Base-by-base conservation (phyloP, 2,888 invertebrate species). In the Heterodera filipjevi region DNA sequence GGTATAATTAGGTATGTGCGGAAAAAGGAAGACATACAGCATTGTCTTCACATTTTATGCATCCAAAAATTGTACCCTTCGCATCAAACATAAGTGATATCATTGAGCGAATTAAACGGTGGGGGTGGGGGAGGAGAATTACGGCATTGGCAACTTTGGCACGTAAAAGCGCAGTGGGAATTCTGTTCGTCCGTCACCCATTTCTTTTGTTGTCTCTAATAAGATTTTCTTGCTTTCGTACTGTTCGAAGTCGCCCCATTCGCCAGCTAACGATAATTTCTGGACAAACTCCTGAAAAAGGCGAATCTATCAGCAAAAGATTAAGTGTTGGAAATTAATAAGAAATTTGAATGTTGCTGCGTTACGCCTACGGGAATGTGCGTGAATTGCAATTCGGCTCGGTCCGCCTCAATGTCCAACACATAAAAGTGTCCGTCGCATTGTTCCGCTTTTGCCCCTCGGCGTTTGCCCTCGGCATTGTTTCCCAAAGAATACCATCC, bases 241-340 rank as follows among this genome's bases (percentile, higher is more conserved):
- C 33, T 77, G 33, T 33, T 71, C 77, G 35, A 79, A 77, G 22
- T 66, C 68, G 32, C 32, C 32, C 77, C 66, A 79, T n/a, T 79
- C 79, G 30, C 79, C 79, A 53, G 78, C 64, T 22, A 79, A 49
- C 8, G 79, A 39, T 5, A 79, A 66, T 32, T 71, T 70, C 22
- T 66, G 71, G 53, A 79, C 71, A 46, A 77, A 77, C 30, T 39
- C 44, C 79, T 79, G 32, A 33, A 78, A 53, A 27, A 27, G 35
- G n/a, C n/a, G n/a, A n/a, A n/a, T n/a, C n/a, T n/a, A n/a, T n/a
- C 39, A 39, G 8, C 39, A n/a, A n/a, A n/a, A n/a, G 39, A 39
- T 39, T 39, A 12, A 39, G 39, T 39, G 39, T n/a, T n/a, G n/a
- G n/a, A n/a, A n/a, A n/a, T n/a, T n/a, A 2, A 6, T 12, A 39